Conservation (phyloP, 2,113 vertebrate species). For the Gopherus flavomarginatus region DNA sequence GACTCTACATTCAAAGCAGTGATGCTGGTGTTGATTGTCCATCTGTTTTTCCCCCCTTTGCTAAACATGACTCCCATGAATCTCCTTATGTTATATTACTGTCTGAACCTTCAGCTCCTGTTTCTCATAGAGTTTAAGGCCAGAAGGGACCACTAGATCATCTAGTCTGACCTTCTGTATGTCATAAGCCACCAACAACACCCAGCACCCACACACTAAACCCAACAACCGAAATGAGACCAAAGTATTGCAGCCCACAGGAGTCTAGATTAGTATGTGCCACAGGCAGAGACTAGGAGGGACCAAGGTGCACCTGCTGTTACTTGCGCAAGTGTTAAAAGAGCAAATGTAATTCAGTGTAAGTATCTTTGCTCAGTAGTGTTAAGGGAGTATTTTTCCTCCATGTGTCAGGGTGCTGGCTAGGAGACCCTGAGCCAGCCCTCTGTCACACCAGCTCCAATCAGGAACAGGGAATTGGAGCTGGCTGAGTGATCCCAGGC, state of each 20-base stretch:
- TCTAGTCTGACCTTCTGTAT: neutral
- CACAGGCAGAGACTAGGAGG: neutral
- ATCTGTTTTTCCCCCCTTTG: neutral
- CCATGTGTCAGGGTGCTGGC: no score
- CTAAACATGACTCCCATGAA: neutral
- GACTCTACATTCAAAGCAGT: neutral
- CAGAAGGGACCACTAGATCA: neutral
- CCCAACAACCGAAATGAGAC: neutral
- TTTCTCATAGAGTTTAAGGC: neutral
- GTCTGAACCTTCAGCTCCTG: neutral
- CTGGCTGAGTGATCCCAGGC: no score
- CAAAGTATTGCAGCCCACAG: neutral
- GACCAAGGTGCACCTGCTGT: neutral
- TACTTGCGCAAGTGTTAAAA: neutral
- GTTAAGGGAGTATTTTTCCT: neutral
- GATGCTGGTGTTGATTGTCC: neutral
- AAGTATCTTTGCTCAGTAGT: neutral
- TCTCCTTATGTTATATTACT: neutral
- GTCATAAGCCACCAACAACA: neutral
- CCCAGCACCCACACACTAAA: neutral
- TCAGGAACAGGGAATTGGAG: no score
- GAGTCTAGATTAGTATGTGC: neutral
- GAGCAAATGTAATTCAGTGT: neutral
- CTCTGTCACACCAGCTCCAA: no score
- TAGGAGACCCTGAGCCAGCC: no score